A percentile compares a stretch with the other conserved stretches of the same genome.
Evolutionary conservation across 2,888 invertebrate species (phyloP).

Genomic region (Diarsia brunnea): DNA sequence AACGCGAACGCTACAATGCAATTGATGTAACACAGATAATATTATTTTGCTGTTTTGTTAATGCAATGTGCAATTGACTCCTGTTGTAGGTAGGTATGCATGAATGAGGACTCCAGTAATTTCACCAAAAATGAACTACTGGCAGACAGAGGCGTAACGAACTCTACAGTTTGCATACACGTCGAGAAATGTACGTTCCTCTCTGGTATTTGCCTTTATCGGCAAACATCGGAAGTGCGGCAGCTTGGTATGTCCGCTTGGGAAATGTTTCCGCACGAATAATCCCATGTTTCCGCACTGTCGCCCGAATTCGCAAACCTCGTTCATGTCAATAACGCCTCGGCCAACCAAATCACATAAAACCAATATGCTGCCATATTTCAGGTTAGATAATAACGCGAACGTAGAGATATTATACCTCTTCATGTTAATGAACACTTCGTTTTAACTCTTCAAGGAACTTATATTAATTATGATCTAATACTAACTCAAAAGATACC

Average conservation of each 20-base stretch:
- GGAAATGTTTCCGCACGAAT: conserved; percentile 39
- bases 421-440: not conserved
- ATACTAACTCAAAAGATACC: not conserved
- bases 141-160: not conserved
- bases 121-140: not conserved
- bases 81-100: not conserved
- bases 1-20: not conserved
- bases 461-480: too few species aligned
- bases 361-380: conserved; percentile 17
- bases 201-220: conserved; percentile 28
- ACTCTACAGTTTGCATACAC: not conserved
- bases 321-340: conserved; percentile 21
- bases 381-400: conserved; percentile 3
- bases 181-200: conserved; percentile 5
- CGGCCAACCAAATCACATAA: conserved; percentile 28
- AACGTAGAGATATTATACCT: not conserved
- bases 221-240: conserved; percentile 37
- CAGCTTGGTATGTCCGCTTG: conserved; percentile 29
- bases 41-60: not conserved
- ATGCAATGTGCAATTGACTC: not conserved
- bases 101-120: not conserved
- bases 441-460: too few species aligned
- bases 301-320: conserved; percentile 31
- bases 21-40: not conserved
- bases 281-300: conserved; percentile 30